Evolutionary conservation across 2,113 vertebrate species (phyloP).

Genomic region (Labeo rohita): DNA sequence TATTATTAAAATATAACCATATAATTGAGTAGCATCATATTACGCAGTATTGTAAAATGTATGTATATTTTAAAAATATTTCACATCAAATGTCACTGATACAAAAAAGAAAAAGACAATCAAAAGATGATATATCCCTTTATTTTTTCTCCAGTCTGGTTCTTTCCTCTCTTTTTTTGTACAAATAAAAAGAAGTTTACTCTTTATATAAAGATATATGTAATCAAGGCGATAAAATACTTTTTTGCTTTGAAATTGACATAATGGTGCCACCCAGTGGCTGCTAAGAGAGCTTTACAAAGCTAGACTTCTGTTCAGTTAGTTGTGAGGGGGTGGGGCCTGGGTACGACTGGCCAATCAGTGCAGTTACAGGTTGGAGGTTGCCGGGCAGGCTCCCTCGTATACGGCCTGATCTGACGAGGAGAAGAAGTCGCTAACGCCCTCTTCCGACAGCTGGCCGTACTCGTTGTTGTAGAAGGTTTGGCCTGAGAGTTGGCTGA

Average conservation of each 20-base stretch:
- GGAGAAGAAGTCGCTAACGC: constrained; percentile 76
- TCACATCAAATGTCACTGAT: not conserved
- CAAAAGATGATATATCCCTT: constrained; percentile 69
- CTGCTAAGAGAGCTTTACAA: constrained; percentile 65
- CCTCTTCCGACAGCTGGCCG: constrained; percentile 84
- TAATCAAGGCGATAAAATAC: constrained; percentile 65
- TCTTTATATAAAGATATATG: constrained; percentile 74
- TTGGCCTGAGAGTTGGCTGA: constrained; percentile 83
- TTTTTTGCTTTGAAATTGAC: constrained; percentile 57
- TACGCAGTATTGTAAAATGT: not conserved
- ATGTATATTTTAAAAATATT: not conserved
- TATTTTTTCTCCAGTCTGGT: constrained; percentile 59
- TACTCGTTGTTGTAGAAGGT: constrained; percentile 98
- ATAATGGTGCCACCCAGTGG: constrained; percentile 79
- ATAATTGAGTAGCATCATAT: not conserved
- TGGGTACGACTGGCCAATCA: not conserved
- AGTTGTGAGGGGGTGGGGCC: constrained; percentile 38
- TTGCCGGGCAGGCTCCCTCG: constrained; percentile 60
- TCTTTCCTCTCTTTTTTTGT: constrained; percentile 69
- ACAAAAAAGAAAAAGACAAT: not conserved
- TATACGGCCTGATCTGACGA: constrained; percentile 51
- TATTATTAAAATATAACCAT: not conserved
- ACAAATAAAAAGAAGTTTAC: constrained; percentile 73
- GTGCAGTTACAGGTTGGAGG: constrained; percentile 72
- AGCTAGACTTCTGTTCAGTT: constrained; percentile 64